Conservation (phyloP, 2,797 vertebrate species). For the Peromyscus melanophrys region DNA sequence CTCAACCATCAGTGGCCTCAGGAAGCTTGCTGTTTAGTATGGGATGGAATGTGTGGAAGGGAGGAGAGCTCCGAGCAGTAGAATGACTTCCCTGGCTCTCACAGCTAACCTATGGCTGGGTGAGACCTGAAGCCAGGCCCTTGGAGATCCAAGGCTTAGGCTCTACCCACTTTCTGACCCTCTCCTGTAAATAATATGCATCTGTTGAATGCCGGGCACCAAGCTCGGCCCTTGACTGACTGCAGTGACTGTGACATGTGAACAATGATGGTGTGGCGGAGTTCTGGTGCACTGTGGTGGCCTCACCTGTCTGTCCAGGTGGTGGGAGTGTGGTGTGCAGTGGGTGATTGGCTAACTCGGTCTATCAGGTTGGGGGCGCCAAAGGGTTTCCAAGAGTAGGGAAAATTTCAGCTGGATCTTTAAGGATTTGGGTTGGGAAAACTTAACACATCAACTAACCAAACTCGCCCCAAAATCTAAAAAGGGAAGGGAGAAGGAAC, state of each 20-base stretch:
- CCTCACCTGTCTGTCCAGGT: neutral
- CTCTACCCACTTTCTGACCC: neutral
- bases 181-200: neutral
- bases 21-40: neutral
- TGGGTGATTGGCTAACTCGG: too few relatives aligned
- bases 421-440: neutral
- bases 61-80: neutral
- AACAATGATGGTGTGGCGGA: neutral
- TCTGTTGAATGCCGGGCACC: neutral
- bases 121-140: neutral
- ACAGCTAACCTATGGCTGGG: neutral
- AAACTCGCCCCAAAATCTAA: neutral
- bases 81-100: neutral
- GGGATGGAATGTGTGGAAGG: neutral
- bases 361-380: neutral
- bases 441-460: neutral
- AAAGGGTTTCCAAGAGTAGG: neutral
- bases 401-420: neutral
- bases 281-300: neutral
- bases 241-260: neutral
- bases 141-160: neutral
- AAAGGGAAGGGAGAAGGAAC: neutral
- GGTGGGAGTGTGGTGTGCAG: accelerated
- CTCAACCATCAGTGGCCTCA: neutral
- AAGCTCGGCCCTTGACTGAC: neutral